phyloP scores from a whole-genome alignment of 92 coral and sea anemone genomes.

The Metridium senile region DNA sequence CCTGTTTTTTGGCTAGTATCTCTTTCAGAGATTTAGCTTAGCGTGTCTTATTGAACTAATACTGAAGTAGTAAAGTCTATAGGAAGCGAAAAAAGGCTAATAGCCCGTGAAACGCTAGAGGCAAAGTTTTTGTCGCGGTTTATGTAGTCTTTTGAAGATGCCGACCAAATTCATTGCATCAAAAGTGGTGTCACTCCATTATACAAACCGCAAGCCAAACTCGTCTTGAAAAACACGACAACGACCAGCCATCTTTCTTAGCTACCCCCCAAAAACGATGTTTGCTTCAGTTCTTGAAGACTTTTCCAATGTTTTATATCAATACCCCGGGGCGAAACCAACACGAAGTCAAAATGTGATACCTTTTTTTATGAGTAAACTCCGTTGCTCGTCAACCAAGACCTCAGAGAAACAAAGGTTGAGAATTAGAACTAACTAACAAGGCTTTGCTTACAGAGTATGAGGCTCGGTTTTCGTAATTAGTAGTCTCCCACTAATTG shows the following conservation, averaged over 20 bases:
- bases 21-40: not conserved
- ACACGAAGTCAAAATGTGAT: constrained; percentile 5
- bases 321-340: constrained; percentile 4
- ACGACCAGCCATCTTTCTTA: not conserved
- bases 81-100: constrained; percentile 30
- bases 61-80: constrained; percentile 14
- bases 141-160: constrained; percentile 32
- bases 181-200: constrained; percentile 37
- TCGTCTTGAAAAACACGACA: constrained; percentile 4
- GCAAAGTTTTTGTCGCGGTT: constrained; percentile 36
- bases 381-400: constrained; percentile 13
- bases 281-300: not conserved
- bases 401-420: not conserved
- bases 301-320: not conserved
- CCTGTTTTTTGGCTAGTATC: not conserved
- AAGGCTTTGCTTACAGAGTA: not conserved
- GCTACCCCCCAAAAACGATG: not conserved
- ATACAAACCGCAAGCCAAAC: constrained; percentile 23
- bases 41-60: constrained; percentile 2
- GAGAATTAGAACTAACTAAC: not conserved
- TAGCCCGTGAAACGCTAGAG: constrained; percentile 42
- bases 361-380: not conserved
- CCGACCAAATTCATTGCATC: constrained; percentile 21
- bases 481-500: constrained; percentile 85
- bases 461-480: constrained; percentile 38